Evolutionary conservation across 2,113 vertebrate species (phyloP), one percentile per base, ranked within the genome.

Genomic region (Nicator chloris): DNA sequence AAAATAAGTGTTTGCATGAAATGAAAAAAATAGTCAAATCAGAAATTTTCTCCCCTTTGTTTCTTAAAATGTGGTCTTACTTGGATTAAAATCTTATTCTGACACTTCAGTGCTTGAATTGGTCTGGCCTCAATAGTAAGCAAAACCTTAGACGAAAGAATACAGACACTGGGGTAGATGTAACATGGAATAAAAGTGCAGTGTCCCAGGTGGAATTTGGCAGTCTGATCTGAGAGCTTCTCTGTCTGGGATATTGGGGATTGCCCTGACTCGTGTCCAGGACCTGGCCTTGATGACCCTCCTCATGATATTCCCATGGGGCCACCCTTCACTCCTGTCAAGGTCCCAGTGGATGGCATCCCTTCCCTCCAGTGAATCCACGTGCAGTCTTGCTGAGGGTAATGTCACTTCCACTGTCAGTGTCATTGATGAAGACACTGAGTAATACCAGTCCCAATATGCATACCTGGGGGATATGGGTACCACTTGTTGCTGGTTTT

Each of bases 31-130:
- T 16, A 18, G 13, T 50, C 22, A 24, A 39, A 54, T 63, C 31
- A 63, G 51, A 50, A 12, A 39, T 86, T 79, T 82, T 42, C 9
- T 28, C 6, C 84, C n/a, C 37, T 69, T 24, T 50, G 5, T 86
- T 91, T 77, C 17, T 95, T 17, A 60, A 47, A 90, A 61, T 57
- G 16, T 37, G 31, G 14, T 78, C 23, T 84, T 15, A 6, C 42
- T 66, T 81, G 80, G 40, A n/a, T 16, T 88, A 60, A 71, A 26
- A 68, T 68, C 30, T 75, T 81, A 60, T 21, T 93, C 76, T 93
- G 70, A 61, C 50, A 50, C 31, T 84, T 84, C 11, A n/a, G 0
- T 64, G 69, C 49, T 75, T 59, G 60, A 53, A 66, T 56, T 87
- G 51, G 16, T 78, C 83, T 91, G 53, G 57, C 49, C 49, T 94